phyloP scores from a whole-genome alignment of 2,888 invertebrate species.

The Pharmacophagus antenor region DNA sequence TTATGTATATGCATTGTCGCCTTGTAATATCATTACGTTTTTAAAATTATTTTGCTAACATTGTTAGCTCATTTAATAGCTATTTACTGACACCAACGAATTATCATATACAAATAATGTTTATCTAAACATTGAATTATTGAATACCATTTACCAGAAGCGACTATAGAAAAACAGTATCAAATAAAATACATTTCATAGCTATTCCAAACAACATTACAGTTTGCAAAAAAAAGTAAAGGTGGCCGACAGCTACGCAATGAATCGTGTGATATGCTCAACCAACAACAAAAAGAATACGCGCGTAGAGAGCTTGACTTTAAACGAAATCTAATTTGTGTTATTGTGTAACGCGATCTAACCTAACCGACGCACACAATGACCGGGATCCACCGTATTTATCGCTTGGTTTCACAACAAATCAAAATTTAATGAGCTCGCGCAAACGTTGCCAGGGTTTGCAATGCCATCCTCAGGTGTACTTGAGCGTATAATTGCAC shows the following conservation, averaged over 20 bases:
- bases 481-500: constrained; percentile 71
- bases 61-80: constrained; percentile 22
- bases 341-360: constrained; percentile 78
- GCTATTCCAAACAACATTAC: constrained; percentile 15
- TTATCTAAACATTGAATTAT: constrained; percentile 8
- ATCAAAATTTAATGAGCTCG: constrained; percentile 77
- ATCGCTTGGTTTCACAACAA: constrained; percentile 79
- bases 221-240: constrained; percentile 58
- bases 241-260: constrained; percentile 69
- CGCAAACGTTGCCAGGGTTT: constrained; percentile 60
- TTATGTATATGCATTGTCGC: neutral
- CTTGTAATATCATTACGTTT: constrained; percentile 11
- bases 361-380: constrained; percentile 56
- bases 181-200: constrained; percentile 17
- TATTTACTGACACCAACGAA: constrained; percentile 22
- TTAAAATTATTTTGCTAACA: constrained; percentile 5
- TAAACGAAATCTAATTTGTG: constrained; percentile 79
- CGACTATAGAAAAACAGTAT: constrained; percentile 1
- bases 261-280: constrained; percentile 69
- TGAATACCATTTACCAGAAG: constrained; percentile 21
- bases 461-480: constrained; percentile 52
- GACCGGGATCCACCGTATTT: constrained; percentile 63
- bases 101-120: constrained; percentile 23
- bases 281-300: constrained; percentile 69
- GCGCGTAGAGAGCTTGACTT: constrained; percentile 78